phyloP scores from a whole-genome alignment of 2,113 vertebrate genomes.

The Ameiurus melas region DNA sequence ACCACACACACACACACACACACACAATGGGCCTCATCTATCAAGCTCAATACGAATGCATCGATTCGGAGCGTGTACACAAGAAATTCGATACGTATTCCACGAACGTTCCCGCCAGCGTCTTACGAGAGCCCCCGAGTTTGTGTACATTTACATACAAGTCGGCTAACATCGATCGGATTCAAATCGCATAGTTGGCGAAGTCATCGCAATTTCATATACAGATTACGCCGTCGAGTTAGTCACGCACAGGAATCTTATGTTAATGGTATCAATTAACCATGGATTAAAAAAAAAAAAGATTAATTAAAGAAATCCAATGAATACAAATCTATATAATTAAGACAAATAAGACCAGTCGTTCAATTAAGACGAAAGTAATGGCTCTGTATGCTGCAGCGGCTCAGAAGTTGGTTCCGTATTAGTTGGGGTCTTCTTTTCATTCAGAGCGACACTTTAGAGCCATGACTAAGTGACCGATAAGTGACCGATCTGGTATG shows the following conservation, averaged over 20 bases:
- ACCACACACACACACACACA: not conserved
- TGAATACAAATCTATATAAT: not conserved
- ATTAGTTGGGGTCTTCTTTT: not conserved
- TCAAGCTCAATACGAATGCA: not conserved
- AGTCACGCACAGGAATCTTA: not conserved
- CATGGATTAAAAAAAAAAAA: not conserved
- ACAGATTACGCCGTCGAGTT: not conserved
- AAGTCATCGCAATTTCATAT: not conserved
- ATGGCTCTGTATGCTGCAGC: not conserved
- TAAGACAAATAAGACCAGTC: not conserved
- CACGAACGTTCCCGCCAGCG: not conserved
- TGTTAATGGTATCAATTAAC: not conserved
- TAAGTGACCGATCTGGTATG: constrained; percentile 20
- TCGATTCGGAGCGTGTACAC: not conserved
- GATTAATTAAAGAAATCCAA: not conserved
- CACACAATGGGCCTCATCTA: not conserved
- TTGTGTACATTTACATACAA: not conserved
- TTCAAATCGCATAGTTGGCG: not conserved
- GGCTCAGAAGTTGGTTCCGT: not conserved
- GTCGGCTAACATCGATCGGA: too few relatives aligned
- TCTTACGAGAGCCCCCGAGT: not conserved
- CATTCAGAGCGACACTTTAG: not conserved
- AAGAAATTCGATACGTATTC: not conserved
- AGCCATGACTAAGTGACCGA: constrained; percentile 11
- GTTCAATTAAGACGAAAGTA: not conserved